Percentiles rank a stretch among this genome's conserved stretches.
Evolutionary conservation across 2,797 vertebrate species (phyloP).

Genomic region (Labeo calbasu): DNA sequence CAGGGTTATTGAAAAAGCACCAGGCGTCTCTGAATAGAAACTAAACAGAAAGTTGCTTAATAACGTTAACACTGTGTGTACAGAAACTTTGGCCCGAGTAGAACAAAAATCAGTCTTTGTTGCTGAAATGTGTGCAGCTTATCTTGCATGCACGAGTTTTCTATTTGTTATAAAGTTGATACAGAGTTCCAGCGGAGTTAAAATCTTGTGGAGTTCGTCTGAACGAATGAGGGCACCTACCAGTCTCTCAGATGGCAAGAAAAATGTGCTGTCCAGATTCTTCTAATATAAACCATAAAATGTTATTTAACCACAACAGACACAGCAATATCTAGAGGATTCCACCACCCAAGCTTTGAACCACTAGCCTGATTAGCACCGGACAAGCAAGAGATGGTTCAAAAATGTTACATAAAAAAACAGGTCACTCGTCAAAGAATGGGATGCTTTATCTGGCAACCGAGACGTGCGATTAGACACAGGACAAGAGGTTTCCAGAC

Average conservation of each 20-base stretch:
- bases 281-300: neutral
- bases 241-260: conserved; percentile 11
- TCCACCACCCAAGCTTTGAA: conserved; percentile 25
- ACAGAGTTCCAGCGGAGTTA: neutral
- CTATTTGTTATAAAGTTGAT: conserved; percentile 1
- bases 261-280: conserved; percentile 26
- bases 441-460: conserved; percentile 74
- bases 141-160: neutral
- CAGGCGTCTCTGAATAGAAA: neutral
- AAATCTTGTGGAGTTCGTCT: conserved; percentile 6
- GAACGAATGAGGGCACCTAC: conserved; percentile 4
- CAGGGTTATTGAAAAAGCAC: conserved; percentile 58
- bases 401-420: conserved; percentile 72
- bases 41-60: neutral
- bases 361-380: conserved; percentile 16
- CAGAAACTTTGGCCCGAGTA: neutral
- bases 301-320: conserved; percentile 3
- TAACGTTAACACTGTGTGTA: neutral
- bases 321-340: conserved; percentile 8
- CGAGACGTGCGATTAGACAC: conserved; percentile 73
- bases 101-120: neutral
- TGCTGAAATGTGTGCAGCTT: neutral
- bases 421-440: conserved; percentile 79
- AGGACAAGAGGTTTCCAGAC: conserved; percentile 77
- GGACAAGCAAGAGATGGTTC: conserved; percentile 66